These are phyloP conservation scores for Epizoanthus rinbou DNA, from an alignment of 92 coral and sea anemone genomes.

Conservation along the genomic window DNA sequence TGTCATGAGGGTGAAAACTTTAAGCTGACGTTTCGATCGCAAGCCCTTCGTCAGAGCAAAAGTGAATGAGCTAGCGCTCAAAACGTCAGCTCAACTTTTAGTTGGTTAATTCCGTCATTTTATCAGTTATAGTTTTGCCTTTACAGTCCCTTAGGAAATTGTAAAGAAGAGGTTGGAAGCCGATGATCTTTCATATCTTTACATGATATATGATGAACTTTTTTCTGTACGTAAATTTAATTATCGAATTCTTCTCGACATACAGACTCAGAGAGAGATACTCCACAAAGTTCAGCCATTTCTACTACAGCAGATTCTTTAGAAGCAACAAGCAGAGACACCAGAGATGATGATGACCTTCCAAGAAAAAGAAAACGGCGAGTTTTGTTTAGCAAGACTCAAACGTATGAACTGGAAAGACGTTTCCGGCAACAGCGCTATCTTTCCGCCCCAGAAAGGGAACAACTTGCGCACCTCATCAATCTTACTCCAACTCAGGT, in stretches of 20 bases:
- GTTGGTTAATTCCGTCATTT: too few species aligned
- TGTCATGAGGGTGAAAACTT: too few species aligned
- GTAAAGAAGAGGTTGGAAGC: too few species aligned
- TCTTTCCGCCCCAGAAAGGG: conserved; percentile 90
- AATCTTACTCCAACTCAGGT: conserved; percentile 96
- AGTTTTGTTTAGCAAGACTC: conserved; percentile 86
- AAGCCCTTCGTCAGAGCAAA: too few species aligned
- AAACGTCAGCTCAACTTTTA: too few species aligned
- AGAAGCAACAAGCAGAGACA: background rate
- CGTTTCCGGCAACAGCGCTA: conserved; percentile 96
- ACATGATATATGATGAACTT: too few species aligned
- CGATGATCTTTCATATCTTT: too few species aligned
- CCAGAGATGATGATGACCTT: conserved; percentile 33
- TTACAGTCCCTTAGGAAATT: too few species aligned
- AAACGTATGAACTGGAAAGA: conserved; percentile 87
- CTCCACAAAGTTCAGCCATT: conserved; percentile 39
- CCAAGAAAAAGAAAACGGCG: conserved; percentile 82
- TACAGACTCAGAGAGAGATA: conserved; percentile 42
- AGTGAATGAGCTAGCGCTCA: too few species aligned
- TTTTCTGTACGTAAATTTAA: background rate
- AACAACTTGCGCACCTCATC: conserved; percentile 86
- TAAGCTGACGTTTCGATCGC: too few species aligned
- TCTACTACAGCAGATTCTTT: conserved; percentile 39
- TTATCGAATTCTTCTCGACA: background rate
- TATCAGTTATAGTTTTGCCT: too few species aligned